Conservation (phyloP, 2,113 vertebrate species). For the pig (Sus scrofa) region DNA sequence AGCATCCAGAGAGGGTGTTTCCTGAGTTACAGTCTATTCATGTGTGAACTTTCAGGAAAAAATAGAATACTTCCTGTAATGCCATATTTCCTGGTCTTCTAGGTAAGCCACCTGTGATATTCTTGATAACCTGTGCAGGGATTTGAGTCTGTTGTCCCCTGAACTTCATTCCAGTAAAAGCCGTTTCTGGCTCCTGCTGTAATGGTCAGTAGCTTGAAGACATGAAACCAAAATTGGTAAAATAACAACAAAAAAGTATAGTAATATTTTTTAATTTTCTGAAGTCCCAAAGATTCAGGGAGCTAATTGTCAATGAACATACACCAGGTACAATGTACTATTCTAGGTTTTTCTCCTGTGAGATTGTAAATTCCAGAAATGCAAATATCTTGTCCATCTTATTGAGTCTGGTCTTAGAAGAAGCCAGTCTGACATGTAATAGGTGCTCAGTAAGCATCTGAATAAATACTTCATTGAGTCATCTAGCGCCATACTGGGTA, state of each 20-base stretch:
- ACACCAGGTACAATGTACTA: not conserved
- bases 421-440: not conserved
- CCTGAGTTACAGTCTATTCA: not conserved
- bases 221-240: not conserved
- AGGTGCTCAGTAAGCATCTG: not conserved
- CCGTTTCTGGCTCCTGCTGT: not conserved
- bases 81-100: not conserved
- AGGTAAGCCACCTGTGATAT: not conserved
- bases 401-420: not conserved
- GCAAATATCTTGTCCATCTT: not conserved
- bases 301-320: not conserved
- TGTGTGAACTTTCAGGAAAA: not conserved
- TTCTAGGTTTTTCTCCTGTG: not conserved
- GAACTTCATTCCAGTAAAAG: not conserved
- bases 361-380: constrained; percentile 16
- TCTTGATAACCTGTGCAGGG: not conserved
- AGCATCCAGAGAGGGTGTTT: not conserved
- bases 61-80: not conserved
- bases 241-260: not conserved
- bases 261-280: not conserved
- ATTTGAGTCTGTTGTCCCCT: not conserved
- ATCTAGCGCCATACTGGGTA: not conserved
- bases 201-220: not conserved
- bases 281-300: not conserved
- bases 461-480: not conserved